Evolutionary conservation across 2,113 vertebrate species (phyloP).

Genomic region (Lipotes vexillifer): DNA sequence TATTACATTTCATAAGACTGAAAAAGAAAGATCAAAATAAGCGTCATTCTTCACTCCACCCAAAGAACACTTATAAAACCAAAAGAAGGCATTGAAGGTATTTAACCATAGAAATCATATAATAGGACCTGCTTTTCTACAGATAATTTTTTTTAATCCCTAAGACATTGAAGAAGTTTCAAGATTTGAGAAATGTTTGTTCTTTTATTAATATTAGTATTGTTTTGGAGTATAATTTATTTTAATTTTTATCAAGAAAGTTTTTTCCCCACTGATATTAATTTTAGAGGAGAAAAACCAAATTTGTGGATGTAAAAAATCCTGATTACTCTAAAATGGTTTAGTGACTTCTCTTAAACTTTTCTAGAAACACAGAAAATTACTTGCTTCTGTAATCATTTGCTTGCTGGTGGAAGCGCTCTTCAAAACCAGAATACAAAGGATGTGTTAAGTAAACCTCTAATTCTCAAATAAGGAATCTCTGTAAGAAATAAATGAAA

Average conservation of each 20-base stretch:
- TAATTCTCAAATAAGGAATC: neutral
- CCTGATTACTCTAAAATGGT: neutral
- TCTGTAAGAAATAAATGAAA: neutral
- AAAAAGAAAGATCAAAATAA: neutral
- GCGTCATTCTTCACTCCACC: neutral
- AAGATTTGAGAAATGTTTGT: neutral
- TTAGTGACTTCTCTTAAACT: neutral
- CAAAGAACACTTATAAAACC: neutral
- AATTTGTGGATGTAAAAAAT: neutral
- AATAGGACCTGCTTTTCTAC: neutral
- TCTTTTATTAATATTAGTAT: neutral
- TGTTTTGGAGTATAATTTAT: neutral
- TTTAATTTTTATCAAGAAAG: neutral
- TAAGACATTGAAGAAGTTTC: neutral
- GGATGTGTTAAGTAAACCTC: neutral
- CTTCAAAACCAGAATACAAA: neutral
- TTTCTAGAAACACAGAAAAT: neutral
- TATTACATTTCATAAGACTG: neutral
- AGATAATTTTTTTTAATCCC: neutral
- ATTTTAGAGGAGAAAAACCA: neutral
- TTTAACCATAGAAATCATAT: neutral
- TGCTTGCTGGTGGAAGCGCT: neutral
- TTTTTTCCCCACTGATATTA: neutral
- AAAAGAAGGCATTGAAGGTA: neutral
- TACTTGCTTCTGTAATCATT: neutral